Evolutionary conservation across 2,888 invertebrate genomes (phyloP), one percentile per base, ranked within the genome.

Genomic region (Rhimphoctona megacephalus): DNA sequence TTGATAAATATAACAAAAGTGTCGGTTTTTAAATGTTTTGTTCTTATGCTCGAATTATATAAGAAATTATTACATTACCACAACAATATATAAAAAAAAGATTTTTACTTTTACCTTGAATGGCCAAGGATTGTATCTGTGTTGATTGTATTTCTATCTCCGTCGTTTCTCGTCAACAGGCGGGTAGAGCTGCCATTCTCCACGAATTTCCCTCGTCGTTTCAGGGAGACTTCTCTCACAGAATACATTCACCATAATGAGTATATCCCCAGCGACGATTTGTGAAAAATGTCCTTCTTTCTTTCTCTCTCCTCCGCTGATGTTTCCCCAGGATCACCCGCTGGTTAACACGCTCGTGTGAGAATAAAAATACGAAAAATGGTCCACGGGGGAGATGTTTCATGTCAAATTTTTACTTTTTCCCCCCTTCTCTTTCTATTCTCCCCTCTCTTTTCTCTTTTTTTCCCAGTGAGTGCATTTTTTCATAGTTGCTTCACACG

Each of bases 181-280:
- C 54, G 49, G 19, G 22, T 46, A 72, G 36, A 73, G 49, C 79
- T 82, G 54, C 52, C 54, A 73, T 73, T 73, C 78, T 73, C 39
- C 4, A 82, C 66, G 25, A 54, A 66, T 83, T 70, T 73, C 67
- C 74, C 70, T 70, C 86, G 70, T 43, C 61, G 61, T 17, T 67
- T 67, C 52, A n/a, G 46, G 49, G 72, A 72, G 49, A 67, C 57
- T 81, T 81, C 69, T 61, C 22, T 77, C 57, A 49, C 67, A 78
- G 73, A 73, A 78, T 77, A 73, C 83, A 81, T 78, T 80, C 83
- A 80, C 85, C 72, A 81, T 87, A 87, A 87, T 87, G 85, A 85
- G 85, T 72, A 77, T 77, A 85, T 85, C 80, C 78, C 82, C 72
- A 80, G 85, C 57, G 85, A 85, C 87, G 82, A 87, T 87, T 85